Evolutionary conservation across 2,113 vertebrate species (phyloP).

Genomic region (Nerophis ophidion): DNA sequence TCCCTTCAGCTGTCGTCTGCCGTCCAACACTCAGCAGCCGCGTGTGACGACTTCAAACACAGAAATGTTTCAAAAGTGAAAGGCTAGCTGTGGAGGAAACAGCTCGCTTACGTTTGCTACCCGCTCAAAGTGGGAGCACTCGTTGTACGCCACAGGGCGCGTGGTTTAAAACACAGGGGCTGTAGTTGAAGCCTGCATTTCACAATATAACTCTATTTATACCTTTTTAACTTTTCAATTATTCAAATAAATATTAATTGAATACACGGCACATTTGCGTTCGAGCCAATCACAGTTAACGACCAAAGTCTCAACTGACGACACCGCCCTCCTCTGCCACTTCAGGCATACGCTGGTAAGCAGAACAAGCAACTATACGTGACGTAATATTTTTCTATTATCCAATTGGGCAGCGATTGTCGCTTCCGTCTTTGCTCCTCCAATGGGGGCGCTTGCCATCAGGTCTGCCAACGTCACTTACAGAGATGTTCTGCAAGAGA

Average conservation of each 20-base stretch:
- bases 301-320: not conserved
- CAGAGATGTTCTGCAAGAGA: not conserved
- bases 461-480: not conserved
- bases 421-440: not conserved
- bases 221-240: too few relatives aligned
- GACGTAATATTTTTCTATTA: slow-evolving; percentile 20
- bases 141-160: not conserved
- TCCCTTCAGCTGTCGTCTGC: not conserved
- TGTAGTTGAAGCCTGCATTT: not conserved
- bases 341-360: not conserved
- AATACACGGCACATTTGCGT: not conserved
- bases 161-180: not conserved
- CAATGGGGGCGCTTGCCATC: slow-evolving; percentile 21
- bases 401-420: not conserved
- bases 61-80: not conserved
- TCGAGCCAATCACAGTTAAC: not conserved
- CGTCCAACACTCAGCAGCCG: not conserved
- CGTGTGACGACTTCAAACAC: not conserved
- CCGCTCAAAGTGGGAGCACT: slow-evolving; percentile 27
- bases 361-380: not conserved
- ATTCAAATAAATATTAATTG: too few relatives aligned
- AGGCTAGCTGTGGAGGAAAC: not conserved
- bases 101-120: not conserved
- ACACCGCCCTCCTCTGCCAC: fast-evolving
- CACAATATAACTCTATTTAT: too few relatives aligned